Conservation (phyloP, 2,797 vertebrate genomes). For the Phalloptychus januarius region DNA sequence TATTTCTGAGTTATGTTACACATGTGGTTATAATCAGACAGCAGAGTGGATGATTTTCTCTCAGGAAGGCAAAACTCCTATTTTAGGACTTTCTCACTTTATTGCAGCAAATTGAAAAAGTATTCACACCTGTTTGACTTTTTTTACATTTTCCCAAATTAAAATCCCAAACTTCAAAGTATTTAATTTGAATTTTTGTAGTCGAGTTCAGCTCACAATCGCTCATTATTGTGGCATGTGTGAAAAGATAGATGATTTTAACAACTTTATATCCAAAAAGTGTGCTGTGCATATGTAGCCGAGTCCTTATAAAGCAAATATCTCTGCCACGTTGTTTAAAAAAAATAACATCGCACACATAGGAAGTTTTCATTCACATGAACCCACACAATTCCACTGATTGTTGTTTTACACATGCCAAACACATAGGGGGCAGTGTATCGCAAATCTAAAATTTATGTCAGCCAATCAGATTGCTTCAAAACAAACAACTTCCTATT, state of each 20-base stretch:
- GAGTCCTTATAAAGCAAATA: too few relatives aligned
- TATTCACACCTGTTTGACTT: neutral
- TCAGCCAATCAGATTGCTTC: too few relatives aligned
- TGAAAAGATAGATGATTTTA: neutral
- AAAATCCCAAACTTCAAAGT: neutral
- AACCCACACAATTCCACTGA: too few relatives aligned
- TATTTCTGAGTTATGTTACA: slow-evolving; percentile 11
- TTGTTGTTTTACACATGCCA: too few relatives aligned
- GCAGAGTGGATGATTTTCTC: slow-evolving; percentile 12
- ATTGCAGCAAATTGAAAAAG: neutral
- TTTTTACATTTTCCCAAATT: neutral
- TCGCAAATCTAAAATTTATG: too few relatives aligned
- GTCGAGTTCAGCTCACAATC: neutral
- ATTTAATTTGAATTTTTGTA: neutral
- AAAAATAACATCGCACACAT: too few relatives aligned
- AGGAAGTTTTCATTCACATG: too few relatives aligned
- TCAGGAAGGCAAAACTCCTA: slow-evolving; percentile 5
- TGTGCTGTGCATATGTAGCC: neutral
- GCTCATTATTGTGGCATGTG: neutral
- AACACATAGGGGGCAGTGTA: too few relatives aligned
- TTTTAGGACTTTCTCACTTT: slow-evolving; percentile 22
- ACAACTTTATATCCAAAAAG: neutral
- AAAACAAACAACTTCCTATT: too few relatives aligned
- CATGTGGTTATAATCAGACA: slow-evolving; percentile 32
- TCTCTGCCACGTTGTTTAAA: too few relatives aligned